A percentile compares a stretch with the other conserved stretches of the same genome.
phyloP scores from a whole-genome alignment of 1,140 invertebrate species.

The Chymomyza costata region DNA sequence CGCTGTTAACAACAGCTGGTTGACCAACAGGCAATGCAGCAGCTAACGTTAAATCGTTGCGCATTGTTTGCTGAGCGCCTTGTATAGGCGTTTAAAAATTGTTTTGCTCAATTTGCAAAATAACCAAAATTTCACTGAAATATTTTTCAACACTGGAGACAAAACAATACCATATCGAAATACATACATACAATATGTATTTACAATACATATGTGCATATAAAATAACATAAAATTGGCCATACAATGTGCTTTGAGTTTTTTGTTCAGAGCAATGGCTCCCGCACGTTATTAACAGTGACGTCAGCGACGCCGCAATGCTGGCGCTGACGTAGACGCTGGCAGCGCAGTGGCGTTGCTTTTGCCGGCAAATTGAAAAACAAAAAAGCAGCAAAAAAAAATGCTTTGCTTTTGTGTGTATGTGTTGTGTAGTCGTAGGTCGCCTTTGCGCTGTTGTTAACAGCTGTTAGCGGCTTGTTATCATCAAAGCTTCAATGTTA shows the following conservation, averaged over 20 bases:
- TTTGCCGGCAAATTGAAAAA: too few relatives aligned
- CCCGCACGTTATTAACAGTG: conserved; percentile 48
- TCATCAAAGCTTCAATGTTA: too few relatives aligned
- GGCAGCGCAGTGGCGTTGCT: not conserved
- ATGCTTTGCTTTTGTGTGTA: conserved; percentile 1
- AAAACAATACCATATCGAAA: conserved; percentile 1
- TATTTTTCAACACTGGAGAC: conserved; percentile 19
- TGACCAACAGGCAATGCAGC: too few relatives aligned
- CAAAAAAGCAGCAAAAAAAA: not conserved
- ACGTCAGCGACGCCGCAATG: conserved; percentile 23
- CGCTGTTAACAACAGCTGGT: conserved; percentile 19
- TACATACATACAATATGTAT: conserved; percentile 3
- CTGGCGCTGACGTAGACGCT: conserved; percentile 4
- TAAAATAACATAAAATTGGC: conserved; percentile 45
- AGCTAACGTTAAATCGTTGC: too few relatives aligned
- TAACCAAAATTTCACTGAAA: conserved; percentile 25
- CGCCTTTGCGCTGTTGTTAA: conserved; percentile 13
- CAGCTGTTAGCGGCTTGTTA: conserved; percentile 26
- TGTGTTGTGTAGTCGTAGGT: conserved; percentile 30
- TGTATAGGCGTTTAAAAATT: conserved; percentile 39
- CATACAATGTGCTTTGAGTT: too few relatives aligned
- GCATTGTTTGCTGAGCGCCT: conserved; percentile 36
- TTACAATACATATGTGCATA: too few relatives aligned
- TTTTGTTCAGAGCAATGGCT: conserved; percentile 28
- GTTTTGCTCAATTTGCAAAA: conserved; percentile 34